Evolutionary conservation across 2,888 invertebrate genomes (phyloP).

Genomic region (Synanthedon vespiformis): DNA sequence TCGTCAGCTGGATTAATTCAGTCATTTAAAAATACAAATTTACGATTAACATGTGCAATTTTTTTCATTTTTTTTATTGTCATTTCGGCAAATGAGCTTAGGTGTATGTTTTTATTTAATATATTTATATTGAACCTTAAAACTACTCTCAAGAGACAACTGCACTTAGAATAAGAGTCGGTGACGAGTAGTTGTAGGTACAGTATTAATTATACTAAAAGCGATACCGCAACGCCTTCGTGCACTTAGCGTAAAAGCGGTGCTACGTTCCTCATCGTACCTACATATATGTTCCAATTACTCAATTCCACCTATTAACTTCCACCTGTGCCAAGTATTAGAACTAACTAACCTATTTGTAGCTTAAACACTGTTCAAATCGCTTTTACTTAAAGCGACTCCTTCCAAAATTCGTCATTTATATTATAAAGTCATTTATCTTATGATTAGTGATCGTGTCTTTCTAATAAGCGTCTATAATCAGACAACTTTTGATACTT

Average conservation of each 20-base stretch:
- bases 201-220: constrained; percentile 28
- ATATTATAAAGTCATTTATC: no score
- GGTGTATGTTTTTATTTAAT: no score
- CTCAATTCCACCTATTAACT: constrained; percentile 10
- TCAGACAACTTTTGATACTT: no score
- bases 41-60: no score
- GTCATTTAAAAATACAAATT: no score
- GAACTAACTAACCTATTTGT: neutral
- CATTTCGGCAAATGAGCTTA: no score
- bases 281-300: constrained; percentile 22
- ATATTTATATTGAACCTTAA: no score
- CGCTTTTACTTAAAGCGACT: neutral
- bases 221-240: constrained; percentile 17
- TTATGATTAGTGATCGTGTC: no score
- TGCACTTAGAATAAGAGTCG: constrained; percentile 1
- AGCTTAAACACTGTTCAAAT: neutral
- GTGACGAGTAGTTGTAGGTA: constrained; percentile 12
- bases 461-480: no score
- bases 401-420: no score
- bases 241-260: neutral
- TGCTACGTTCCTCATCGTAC: constrained; percentile 4
- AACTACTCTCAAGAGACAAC: neutral
- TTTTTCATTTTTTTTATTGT: no score
- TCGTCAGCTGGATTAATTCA: no score
- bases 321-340: neutral